Conservation (phyloP, 2,113 vertebrate genomes). For the Pluvialis apricaria region DNA sequence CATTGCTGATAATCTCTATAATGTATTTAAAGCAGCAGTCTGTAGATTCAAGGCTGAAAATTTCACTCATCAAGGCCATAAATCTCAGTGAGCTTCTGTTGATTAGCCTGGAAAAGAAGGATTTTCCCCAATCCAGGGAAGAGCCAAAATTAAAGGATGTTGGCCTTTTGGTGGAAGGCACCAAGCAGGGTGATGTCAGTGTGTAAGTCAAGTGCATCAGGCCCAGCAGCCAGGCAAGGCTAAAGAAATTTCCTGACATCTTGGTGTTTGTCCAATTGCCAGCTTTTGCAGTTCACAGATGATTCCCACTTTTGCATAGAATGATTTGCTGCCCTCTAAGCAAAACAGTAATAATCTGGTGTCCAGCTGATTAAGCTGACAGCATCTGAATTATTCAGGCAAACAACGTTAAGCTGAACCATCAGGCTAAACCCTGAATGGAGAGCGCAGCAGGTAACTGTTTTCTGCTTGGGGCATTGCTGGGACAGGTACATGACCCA, state of each 20-base stretch:
- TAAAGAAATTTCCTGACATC: not conserved
- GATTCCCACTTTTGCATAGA: not conserved
- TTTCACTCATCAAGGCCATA: constrained; percentile 63
- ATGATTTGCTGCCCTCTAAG: constrained; percentile 19
- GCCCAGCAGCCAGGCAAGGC: not conserved
- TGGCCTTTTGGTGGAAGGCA: not conserved
- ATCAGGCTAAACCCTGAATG: not conserved
- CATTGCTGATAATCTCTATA: constrained; percentile 81
- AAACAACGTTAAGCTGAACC: constrained; percentile 1
- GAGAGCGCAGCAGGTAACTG: not conserved
- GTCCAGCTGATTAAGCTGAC: constrained; percentile 23
- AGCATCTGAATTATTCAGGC: constrained; percentile 17
- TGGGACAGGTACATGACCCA: not conserved
- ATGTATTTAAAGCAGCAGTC: constrained; percentile 72
- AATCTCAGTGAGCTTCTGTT: constrained; percentile 63
- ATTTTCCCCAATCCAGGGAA: constrained; percentile 42
- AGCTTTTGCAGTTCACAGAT: not conserved
- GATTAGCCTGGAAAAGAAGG: constrained; percentile 55
- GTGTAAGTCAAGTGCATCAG: not conserved
- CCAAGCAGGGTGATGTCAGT: not conserved
- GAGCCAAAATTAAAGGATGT: not conserved
- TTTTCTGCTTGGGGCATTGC: rapidly evolving
- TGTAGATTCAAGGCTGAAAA: constrained; percentile 64
- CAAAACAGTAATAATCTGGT: not conserved
- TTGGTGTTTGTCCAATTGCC: not conserved